A percentile compares a stretch with the other conserved stretches of the same genome.
Conservation (phyloP, 1,140 invertebrate genomes). For the Drosophila sp. region DNA sequence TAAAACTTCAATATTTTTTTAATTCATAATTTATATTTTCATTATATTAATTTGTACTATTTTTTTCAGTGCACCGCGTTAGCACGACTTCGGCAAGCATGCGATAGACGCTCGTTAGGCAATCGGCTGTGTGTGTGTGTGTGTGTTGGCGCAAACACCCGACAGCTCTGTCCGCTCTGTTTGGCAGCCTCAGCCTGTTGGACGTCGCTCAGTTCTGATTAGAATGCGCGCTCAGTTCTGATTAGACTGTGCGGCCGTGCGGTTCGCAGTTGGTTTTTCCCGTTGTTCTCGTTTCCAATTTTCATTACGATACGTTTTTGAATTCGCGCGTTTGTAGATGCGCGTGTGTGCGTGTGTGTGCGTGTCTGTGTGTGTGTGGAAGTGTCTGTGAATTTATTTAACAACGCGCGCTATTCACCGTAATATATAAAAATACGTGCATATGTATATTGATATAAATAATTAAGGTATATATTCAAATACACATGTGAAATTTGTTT, state of each 20-base stretch:
- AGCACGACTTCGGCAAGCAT: slow-evolving; percentile 11
- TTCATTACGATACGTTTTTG: slow-evolving; percentile 29
- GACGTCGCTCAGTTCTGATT: slow-evolving; percentile 53
- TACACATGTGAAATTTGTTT: slow-evolving; percentile 43
- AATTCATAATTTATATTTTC: no score
- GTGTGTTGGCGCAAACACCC: slow-evolving; percentile 15
- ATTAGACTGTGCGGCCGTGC: slow-evolving; percentile 66
- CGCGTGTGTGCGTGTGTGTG: slow-evolving; percentile 18
- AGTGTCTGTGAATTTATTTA: slow-evolving; percentile 58
- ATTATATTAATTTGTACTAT: no score
- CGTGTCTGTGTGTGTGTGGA: slow-evolving; percentile 5
- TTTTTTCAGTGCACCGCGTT: slow-evolving; percentile 6
- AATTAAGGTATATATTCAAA: slow-evolving; percentile 45
- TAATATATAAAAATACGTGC: slow-evolving; percentile 42
- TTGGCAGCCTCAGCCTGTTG: slow-evolving; percentile 58
- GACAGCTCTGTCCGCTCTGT: slow-evolving; percentile 32
- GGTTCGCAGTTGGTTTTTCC: slow-evolving; percentile 40
- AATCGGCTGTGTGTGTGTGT: slow-evolving; percentile 8
- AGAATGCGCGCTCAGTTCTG: slow-evolving; percentile 67
- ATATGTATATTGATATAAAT: slow-evolving; percentile 59
- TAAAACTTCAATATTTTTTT: no score
- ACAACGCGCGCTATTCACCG: slow-evolving; percentile 54
- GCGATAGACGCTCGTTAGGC: slow-evolving; percentile 15
- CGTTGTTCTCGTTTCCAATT: slow-evolving; percentile 42
- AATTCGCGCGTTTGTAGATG: slow-evolving; percentile 61